Evolutionary conservation across 1,140 invertebrate genomes (phyloP).

Genomic region (Temnothorax curvispinosus): DNA sequence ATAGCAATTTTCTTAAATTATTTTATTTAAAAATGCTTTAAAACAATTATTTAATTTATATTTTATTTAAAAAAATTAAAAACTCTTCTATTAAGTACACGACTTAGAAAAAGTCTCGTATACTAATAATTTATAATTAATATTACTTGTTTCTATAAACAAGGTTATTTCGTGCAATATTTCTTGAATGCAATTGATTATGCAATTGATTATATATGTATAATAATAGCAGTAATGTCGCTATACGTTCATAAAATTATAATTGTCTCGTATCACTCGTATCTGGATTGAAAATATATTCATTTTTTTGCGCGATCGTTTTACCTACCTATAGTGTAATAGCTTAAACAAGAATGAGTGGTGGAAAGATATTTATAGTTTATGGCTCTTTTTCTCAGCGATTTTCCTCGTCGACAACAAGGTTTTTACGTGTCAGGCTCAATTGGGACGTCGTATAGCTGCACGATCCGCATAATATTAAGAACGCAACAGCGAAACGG

Average conservation of each 20-base stretch:
- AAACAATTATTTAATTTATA: neutral
- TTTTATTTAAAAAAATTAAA: neutral
- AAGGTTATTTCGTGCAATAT: neutral
- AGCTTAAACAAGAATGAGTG: neutral
- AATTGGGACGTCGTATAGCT: constrained; percentile 65
- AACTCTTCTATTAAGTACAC: neutral
- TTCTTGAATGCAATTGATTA: neutral
- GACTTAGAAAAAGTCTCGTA: neutral
- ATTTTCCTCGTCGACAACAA: constrained; percentile 63
- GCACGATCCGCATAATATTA: constrained; percentile 76
- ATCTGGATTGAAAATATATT: neutral
- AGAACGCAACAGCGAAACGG: constrained; percentile 72
- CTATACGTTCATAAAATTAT: neutral
- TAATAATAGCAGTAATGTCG: neutral
- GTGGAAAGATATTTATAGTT: constrained; percentile 25
- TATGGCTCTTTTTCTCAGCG: constrained; percentile 49
- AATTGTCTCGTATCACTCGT: neutral
- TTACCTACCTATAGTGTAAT: neutral
- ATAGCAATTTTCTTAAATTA: constrained; percentile 3
- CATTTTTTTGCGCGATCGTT: neutral
- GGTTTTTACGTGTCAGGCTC: constrained; percentile 43
- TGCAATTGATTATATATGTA: too few species aligned
- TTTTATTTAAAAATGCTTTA: neutral
- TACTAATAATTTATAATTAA: neutral
- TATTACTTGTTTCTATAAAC: neutral